phyloP scores from a whole-genome alignment of 2,888 invertebrate species.

The Agapostemon virescens region DNA sequence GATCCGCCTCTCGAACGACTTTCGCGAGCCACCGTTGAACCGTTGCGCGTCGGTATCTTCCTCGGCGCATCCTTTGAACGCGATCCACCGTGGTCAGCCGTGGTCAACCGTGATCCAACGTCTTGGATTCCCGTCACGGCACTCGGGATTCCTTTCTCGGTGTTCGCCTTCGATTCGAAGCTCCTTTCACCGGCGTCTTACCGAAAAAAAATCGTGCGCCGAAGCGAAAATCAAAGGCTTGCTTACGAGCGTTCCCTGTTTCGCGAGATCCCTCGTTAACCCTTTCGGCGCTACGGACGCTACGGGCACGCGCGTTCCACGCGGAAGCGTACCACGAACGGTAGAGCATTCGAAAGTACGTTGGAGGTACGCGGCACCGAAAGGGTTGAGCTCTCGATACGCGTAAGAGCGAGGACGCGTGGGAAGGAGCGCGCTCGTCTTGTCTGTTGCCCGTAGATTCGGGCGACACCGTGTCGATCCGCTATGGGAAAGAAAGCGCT shows the following conservation, averaged over 20 bases:
- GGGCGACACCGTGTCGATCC: conserved; percentile 12
- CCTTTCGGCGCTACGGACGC: background rate
- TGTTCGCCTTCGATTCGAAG: conserved; percentile 1
- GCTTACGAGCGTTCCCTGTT: background rate
- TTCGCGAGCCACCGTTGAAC: background rate
- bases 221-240: background rate
- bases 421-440: background rate
- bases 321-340: background rate
- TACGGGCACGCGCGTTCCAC: background rate
- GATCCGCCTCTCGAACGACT: conserved; percentile 15
- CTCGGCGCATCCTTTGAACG: conserved; percentile 47
- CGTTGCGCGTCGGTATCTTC: conserved; percentile 11
- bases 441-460: background rate
- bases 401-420: background rate
- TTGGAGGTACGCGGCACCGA: background rate
- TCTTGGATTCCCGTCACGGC: conserved; percentile 46
- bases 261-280: background rate
- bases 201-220: background rate
- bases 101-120: conserved; percentile 37
- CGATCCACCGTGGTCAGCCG: conserved; percentile 39
- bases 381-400: background rate
- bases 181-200: background rate
- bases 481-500: conserved; percentile 45
- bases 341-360: background rate
- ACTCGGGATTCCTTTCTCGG: conserved; percentile 9